Base-by-base conservation (phyloP, 2,888 invertebrate genomes). In the Pseudanteris insignis region DNA sequence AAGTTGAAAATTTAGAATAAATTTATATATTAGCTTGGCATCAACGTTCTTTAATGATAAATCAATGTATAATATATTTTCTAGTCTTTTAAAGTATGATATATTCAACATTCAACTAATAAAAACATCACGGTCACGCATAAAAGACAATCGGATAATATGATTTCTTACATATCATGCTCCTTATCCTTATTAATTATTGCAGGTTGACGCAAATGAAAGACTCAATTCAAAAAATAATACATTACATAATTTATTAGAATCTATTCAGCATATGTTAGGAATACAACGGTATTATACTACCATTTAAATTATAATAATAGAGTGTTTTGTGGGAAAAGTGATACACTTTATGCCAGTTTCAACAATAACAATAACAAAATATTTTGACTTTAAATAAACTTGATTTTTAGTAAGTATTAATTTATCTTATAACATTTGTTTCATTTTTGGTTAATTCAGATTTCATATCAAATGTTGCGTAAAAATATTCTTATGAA, bases 61-160 rank as follows among this genome's bases (percentile, higher is more conserved):
- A 48, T 36, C 32, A 58, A 38, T 50, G 44, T 50, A 58, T 46
- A 46, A 18, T 44, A 58, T 38, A 34, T 51, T 46, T 58, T 58
- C 58, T 58, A 58, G 58, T 58, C 58, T 51, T 58, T 44, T 44
- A 51, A 46, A 46, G 51, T 58, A 58, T 58, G 58, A 25, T 33
- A 28, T 50, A 43, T 37, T 58, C 18, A 57, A 12, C 38, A 38
- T 33, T 37, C 33, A 24, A 40, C 21, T 12, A 58, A 58, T 58
- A 44, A 58, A 55, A 55, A 29, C 9, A 21, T 28, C n/a, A n/a
- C n/a, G 34, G 51, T 58, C 58, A 51, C 51, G 46, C 48, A 50
- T 57, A 44, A 57, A 57, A 50, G 57, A 50, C 43, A 48, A 48
- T 32, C 14, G 37, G 43, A 34, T 32, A 12, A 50, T 36, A 34